These are phyloP conservation scores for Silurus aristotelis DNA, from an alignment of 2,797 vertebrate species.

Conservation along the genomic window DNA sequence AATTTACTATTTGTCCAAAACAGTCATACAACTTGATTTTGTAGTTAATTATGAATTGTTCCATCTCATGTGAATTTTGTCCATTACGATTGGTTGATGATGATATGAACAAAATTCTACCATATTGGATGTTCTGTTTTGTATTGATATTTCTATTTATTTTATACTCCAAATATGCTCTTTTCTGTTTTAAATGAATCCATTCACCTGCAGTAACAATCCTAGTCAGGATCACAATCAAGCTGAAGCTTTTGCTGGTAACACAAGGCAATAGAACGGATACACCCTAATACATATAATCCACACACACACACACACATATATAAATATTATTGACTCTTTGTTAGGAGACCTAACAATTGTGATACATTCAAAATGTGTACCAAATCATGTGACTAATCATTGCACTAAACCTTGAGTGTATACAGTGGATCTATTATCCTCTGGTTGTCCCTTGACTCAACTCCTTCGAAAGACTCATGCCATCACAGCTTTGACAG, in stretches of 20 bases:
- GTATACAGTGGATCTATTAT: slow-evolving; percentile 7
- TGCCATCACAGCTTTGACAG: slow-evolving; percentile 66
- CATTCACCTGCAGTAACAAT: not conserved
- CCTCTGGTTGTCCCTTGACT: slow-evolving; percentile 27
- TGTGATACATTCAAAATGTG: not conserved
- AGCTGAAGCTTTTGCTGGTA: not conserved
- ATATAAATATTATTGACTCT: not conserved
- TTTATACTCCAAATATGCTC: not conserved
- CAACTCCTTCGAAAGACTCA: slow-evolving; percentile 31
- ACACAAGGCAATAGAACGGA: not conserved
- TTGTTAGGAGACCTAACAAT: not conserved
- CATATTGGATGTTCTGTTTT: not conserved
- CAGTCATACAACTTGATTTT: not conserved
- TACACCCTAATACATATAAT: not conserved
- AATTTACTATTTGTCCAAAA: not conserved
- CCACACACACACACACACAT: not conserved
- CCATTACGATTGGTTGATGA: not conserved
- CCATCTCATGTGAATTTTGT: too few species aligned
- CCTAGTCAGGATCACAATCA: not conserved
- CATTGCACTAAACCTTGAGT: not conserved
- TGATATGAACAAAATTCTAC: not conserved
- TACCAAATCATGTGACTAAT: not conserved
- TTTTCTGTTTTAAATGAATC: not conserved
- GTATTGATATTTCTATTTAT: not conserved
- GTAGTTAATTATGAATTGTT: not conserved